Conservation (phyloP, 2,888 invertebrate species). For the Drosophila ochracea region DNA sequence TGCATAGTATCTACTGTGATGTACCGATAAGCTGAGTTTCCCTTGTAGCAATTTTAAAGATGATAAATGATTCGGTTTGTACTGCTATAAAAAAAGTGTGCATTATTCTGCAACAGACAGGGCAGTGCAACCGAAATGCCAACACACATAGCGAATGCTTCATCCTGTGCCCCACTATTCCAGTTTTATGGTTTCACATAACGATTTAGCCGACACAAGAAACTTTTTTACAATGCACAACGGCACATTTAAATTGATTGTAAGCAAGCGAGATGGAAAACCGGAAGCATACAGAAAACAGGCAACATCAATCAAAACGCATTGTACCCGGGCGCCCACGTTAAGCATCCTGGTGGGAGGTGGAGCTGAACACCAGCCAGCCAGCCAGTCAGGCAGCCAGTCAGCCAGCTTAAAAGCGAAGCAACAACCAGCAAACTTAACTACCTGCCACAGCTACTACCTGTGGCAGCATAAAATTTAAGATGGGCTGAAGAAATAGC, state of each 20-base stretch:
- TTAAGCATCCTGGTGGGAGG: constrained; percentile 47
- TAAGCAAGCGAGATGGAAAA: constrained; percentile 61
- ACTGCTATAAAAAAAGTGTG: constrained; percentile 43
- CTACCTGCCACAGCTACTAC: constrained; percentile 43
- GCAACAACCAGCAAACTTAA: constrained; percentile 9
- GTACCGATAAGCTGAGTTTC: constrained; percentile 66
- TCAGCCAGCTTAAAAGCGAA: constrained; percentile 23
- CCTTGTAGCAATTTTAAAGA: constrained; percentile 53
- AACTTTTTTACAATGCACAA: constrained; percentile 75
- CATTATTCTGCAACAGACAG: constrained; percentile 60
- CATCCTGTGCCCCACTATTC: constrained; percentile 66
- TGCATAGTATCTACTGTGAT: constrained; percentile 43
- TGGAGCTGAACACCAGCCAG: constrained; percentile 15
- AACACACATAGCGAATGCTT: constrained; percentile 17
- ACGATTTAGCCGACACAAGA: constrained; percentile 63
- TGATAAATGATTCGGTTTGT: constrained; percentile 53
- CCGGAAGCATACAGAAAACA: constrained; percentile 64
- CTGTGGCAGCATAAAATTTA: constrained; percentile 75
- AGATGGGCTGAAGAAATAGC: constrained; percentile 51
- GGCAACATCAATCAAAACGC: constrained; percentile 72
- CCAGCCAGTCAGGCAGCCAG: background rate
- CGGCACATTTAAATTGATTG: constrained; percentile 79
- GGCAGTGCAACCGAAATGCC: constrained; percentile 36
- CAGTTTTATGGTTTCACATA: constrained; percentile 68
- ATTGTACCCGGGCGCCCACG: constrained; percentile 54